Evolutionary conservation across 1,140 invertebrate species (phyloP), one percentile per base, ranked within the genome.

Genomic region (Cylas formicarius): DNA sequence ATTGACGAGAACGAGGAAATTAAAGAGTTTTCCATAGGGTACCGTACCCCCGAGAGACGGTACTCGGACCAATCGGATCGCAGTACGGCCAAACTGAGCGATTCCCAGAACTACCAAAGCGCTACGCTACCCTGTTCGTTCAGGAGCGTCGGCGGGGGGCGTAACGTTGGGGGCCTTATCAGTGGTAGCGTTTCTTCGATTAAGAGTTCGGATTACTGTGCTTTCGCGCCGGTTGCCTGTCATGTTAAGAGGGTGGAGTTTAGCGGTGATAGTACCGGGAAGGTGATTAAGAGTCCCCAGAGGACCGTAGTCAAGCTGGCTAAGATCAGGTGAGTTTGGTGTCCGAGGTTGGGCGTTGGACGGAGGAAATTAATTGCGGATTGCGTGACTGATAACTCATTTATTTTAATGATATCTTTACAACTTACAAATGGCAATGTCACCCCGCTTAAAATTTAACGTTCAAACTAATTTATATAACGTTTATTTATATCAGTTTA

Each of bases 1-100:
- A 65, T 65, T 33, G 62, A 65, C 34, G 62, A 65, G 50, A 62
- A 65, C 40, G 61, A 61, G 42, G 61, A 63, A 42, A 57, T 62
- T 27, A 62, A 61, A 43, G 37, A 62, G 29, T 63, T 63, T 43
- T 44, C 50, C 10, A 53, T 40, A 28, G 58, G 55, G 2, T 60
- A 58, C 26, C 51, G 53, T 29, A 45, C 45, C 11, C 56, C 50
- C 7, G 54, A 58, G 28, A 40, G 56, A 29, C 37, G 44, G 44
- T 37, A 50, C 27, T 54, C 52, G 7, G 52, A 54, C 19, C 38
- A 54, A 23, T 44, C 44, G 5, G 52, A 54, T 8, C 31, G 28
- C 27, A 31, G 14, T 7, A 9, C 20, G 7, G 29, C 35, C 13
- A 46, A 46, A 19, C 10, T 16, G 9, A 29, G 4, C 13, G 23